Evolutionary conservation across 2,797 vertebrate species (phyloP).

Genomic region (Gallirallus australis): DNA sequence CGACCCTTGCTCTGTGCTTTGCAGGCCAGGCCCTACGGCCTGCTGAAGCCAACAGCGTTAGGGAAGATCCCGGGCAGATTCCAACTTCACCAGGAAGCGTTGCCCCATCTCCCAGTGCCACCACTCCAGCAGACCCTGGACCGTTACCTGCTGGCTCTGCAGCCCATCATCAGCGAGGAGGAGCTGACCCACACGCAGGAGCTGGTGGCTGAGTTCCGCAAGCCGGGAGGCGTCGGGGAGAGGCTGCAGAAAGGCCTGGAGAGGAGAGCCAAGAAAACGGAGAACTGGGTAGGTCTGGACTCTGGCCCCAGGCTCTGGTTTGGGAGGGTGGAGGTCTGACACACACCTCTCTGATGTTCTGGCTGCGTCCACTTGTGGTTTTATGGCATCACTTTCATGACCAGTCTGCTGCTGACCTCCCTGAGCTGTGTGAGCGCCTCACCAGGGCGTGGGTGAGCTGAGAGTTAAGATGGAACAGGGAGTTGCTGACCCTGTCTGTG

Average conservation of each 20-base stretch:
- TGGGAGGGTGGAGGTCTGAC: not conserved
- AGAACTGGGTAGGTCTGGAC: constrained; percentile 91
- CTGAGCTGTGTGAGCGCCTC: not conserved
- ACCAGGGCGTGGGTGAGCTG: not conserved
- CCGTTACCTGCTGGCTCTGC: constrained; percentile 86
- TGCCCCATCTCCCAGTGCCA: constrained; percentile 90
- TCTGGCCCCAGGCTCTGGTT: not conserved
- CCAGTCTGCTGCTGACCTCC: not conserved
- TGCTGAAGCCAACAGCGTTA: constrained; percentile 83
- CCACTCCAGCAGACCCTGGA: constrained; percentile 90
- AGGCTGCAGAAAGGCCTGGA: constrained; percentile 94
- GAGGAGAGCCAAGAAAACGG: constrained; percentile 88
- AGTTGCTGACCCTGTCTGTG: not conserved
- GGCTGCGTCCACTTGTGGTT: not conserved
- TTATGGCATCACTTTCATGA: not conserved
- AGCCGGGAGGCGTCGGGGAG: constrained; percentile 88
- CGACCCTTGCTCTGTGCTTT: constrained; percentile 58
- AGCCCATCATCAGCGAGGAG: constrained; percentile 90
- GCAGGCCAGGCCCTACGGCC: constrained; percentile 80
- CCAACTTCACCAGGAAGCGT: constrained; percentile 86
- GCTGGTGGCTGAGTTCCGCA: constrained; percentile 88
- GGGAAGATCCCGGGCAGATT: constrained; percentile 81
- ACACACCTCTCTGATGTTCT: not conserved
- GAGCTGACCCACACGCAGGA: constrained; percentile 88
- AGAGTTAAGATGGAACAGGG: not conserved